Evolutionary conservation across 1,140 invertebrate genomes (phyloP), one percentile per base, ranked within the genome.

Genomic region (Diachasma alloeum): DNA sequence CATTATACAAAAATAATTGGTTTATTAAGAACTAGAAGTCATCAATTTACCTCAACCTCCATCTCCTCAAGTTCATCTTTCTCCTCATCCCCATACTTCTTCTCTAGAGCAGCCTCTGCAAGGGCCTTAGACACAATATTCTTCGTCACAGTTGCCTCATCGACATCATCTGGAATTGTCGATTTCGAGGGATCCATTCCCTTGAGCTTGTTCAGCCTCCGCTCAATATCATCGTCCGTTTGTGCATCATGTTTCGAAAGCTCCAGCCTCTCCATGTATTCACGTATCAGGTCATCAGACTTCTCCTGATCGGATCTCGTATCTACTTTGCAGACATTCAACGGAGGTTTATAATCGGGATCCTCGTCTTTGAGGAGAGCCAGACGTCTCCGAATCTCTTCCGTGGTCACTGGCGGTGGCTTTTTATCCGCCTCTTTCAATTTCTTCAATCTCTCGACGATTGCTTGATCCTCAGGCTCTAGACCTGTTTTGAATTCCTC

Each of bases 351-450:
- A 74, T 42, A 72, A 31, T 86, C 82, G 56, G 79, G 78, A 74
- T 85, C 77, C 78, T 86, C 80, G 72, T 88, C 85, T 75, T 87
- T 89, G 17, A 90, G 77, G 13, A 85, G 67, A 24, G 86, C 86
- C n/a, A 90, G 78, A 81, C 87, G 85, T 77, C 82, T 79, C 39
- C 83, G 85, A 72, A 89, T 89, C 78, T 90, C 88, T 67, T 87
- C 86, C 8, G 86, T 81, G 37, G 85, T 87, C 6, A 85, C 84
- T 39, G 83, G 75, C 22, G 82, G 31, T 17, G 48, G 17, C 15
- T 83, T 80, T 11, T 80, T 81, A 68, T 89, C 84, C 10, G 85
- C 81, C 0, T 81, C 84, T 78, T 86, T 90, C 13, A 90, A 78
- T 82, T 88, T 90, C 73, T 78, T 81, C 22, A 89, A 79, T 78